phyloP scores from a whole-genome alignment of 2,888 invertebrate species.

The Endotricha flammealis region DNA sequence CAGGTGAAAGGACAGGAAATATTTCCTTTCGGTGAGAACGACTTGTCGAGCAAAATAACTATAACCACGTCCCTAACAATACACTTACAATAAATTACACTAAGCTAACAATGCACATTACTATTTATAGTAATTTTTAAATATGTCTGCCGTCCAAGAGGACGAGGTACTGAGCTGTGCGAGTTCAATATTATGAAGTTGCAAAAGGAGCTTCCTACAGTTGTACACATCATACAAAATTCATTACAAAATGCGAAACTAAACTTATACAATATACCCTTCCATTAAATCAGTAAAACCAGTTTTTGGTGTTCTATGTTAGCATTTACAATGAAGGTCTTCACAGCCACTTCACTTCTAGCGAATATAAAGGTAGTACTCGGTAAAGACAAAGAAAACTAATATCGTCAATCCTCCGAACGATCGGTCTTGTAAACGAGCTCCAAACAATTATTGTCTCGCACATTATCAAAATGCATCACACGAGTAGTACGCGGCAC shows the following conservation, averaged over 20 bases:
- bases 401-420: constrained; percentile 30
- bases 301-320: constrained; percentile 58
- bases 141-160: constrained; percentile 57
- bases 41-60: constrained; percentile 47
- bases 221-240: constrained; percentile 40
- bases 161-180: constrained; percentile 68
- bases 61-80: constrained; percentile 65
- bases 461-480: constrained; percentile 57
- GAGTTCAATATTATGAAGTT: constrained; percentile 42
- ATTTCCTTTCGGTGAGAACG: constrained; percentile 41
- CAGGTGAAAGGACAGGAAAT: constrained; percentile 56
- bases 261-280: constrained; percentile 49
- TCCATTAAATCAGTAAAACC: constrained; percentile 42
- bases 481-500: constrained; percentile 29
- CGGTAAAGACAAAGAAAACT: constrained; percentile 36
- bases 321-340: constrained; percentile 52
- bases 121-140: constrained; percentile 56
- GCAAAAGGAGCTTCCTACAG: constrained; percentile 41
- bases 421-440: constrained; percentile 35
- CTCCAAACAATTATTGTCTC: constrained; percentile 70
- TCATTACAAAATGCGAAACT: constrained; percentile 45
- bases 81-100: constrained; percentile 71
- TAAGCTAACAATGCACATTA: constrained; percentile 71
- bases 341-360: constrained; percentile 69
- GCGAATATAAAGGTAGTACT: constrained; percentile 39